Base-by-base conservation (phyloP, 2,888 invertebrate species). In the Kuschelorhynchus macadamiae region DNA sequence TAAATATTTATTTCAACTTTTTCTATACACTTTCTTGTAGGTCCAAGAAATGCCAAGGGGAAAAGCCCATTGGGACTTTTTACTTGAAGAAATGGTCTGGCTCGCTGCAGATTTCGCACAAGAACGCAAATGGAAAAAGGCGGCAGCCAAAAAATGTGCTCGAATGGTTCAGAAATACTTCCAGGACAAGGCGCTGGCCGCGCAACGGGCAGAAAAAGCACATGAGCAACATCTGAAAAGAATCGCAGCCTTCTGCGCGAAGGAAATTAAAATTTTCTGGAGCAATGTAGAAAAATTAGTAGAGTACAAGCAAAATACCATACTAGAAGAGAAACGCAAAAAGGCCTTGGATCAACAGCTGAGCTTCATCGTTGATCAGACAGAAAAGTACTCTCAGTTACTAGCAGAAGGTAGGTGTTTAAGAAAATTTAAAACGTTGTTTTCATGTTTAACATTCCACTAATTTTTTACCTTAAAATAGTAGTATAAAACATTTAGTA, bases 61-160 rank as follows among this genome's bases (percentile, higher is more conserved):
- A 56, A 98, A 98, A 86, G 92, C 95, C 21, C 98, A 99, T 84
- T 98, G 98, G 98, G 99, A 99, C 85, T 98, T 97, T 84, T 86
- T 99, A 72, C 86, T 99, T 41, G 98, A 99, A 84, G 99, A 99
- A 86, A 97, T 98, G 96, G 93, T 93, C 36, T 99, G 99, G 99
- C 87, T 99, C 74, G 95, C 97, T 33, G 94, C 96, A 36, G 98
- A 99, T 85, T 99, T 99, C 85, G 94, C 94, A 21, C 95, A 97
- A 83, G 99, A 99, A 84, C 89, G 98, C 71, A 97, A 97, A 83
- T 97, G 97, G 96, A 99, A 99, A 81, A 96, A 96, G 83, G 93
- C 94, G 67, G 95, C 96, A 3, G 96, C 97, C 0, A 94, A 94
- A 81, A 97, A 95, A 86, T 95, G 95, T 81, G 94, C 95, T 17